Base-by-base conservation (phyloP, 2,113 vertebrate species). In the Gracilinanus agilis region DNA sequence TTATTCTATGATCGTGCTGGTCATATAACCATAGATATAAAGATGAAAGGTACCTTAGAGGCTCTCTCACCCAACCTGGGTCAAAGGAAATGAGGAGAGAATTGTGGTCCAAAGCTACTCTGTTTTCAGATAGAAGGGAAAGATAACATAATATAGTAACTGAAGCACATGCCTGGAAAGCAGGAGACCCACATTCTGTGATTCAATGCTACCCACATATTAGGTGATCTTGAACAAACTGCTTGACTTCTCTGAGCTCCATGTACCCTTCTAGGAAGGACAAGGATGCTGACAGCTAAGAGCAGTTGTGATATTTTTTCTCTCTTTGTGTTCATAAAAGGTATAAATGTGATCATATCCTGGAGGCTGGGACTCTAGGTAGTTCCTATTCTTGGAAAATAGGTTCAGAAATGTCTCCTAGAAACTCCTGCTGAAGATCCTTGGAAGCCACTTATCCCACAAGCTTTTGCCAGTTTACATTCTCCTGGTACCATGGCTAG, bases 361-460 rank as follows among this genome's bases (percentile, higher is more conserved):
- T 0, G 25, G 16, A 2, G 21, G 25, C 27, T 40, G 12, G 24
- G 25, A 40, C 27, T 25, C 29, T 27, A 6, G 12, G 29, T 12
- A 16, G 0, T 61, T 89, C 89, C 23, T 7, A 44, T 2, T 23
- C 44, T 54, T 90, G 55, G 44, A 53, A 88, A 89, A 12, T 54
- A 0, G 58, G 53, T 49, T 44, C 21, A 93, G 54, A 29, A 40
- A 24, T 44, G 44, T 49, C 24, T 54, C 3, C 23, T 53, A 34
- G 75, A 89, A 90, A 61, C 58, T 61, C 27, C 10, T 61, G 25
- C 27, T 40, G 91, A 88, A 96, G 67, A 92, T 11, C 55, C 53
- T 91, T 90, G 13, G 29, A 67, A 67, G 34, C 12, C 12, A 67
- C 29, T 67, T 67, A 67, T 67, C 29, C 29, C 34, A 67, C 61